Evolutionary conservation across 2,113 vertebrate genomes (phyloP), one percentile per base, ranked within the genome.

Genomic region (Archilochus colubris): DNA sequence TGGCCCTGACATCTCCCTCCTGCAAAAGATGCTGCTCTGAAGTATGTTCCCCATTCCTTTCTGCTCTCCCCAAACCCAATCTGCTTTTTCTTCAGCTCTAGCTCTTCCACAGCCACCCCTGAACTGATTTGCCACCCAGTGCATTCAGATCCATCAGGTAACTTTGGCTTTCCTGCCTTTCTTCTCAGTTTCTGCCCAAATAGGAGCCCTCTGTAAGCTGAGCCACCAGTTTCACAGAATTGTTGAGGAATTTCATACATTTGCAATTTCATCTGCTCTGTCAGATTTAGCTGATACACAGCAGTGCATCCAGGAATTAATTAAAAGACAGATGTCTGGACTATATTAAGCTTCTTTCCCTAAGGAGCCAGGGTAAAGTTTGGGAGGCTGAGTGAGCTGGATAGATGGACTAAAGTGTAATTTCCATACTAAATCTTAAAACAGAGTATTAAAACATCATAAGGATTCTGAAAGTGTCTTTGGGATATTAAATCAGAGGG

Each of bases 381-480:
- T 76, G 74, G n/a, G 82, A 82, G 63, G 40, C 58, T 91, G 67
- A 73, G 5, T 17, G 23, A 89, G 30, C 53, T 94, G 54, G 85
- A 57, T 64, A 76, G 55, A 61, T 86, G 80, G 21, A 62, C 66
- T 77, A 77, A 92, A 82, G 54, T 68, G 14, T 82, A 64, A 88
- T 92, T 81, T 72, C 43, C 50, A 27, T 59, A 48, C 38, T 86
- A 86, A 75, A 46, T 87, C 81, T 86, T 78, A 76, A 80, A 94
- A 15, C 14, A 17, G 6, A 93, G 54, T 83, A 27, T 36, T 76
- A 38, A 91, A 87, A 21, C 25, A 75, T 66, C 36, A 73, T 30
- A 86, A 78, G 68, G n/a, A 84, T 87, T 93, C 28, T 69, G 86
- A 87, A 85, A 79, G 36, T 89, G n/a, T 73, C 66, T 89, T 92